Evolutionary conservation across 2,888 invertebrate genomes (phyloP).

Genomic region (Conchocele bisecta): DNA sequence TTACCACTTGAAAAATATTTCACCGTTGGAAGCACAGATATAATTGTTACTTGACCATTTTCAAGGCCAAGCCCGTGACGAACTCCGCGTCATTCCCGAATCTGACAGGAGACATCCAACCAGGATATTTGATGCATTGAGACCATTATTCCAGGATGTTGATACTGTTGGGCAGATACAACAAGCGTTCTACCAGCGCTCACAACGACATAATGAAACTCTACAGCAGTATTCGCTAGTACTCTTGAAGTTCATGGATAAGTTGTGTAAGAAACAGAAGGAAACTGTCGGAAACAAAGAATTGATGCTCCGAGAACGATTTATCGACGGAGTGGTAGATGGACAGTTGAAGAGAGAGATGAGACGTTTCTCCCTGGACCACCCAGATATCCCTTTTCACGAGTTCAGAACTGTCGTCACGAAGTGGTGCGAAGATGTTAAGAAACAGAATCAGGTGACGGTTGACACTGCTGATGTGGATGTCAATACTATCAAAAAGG

Average conservation of each 20-base stretch:
- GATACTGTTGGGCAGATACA: conserved; percentile 32
- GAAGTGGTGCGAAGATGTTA: conserved; percentile 18
- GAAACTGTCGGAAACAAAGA: conserved; percentile 15
- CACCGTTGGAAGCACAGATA: conserved; percentile 4
- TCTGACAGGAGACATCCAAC: conserved; percentile 8
- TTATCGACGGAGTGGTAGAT: conserved; percentile 28
- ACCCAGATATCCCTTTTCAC: conserved; percentile 9
- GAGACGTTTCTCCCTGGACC: conserved; percentile 10
- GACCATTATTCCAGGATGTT: conserved; percentile 14
- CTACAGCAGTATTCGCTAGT: conserved; percentile 29
- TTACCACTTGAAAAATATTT: conserved; percentile 15
- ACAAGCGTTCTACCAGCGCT: conserved; percentile 24
- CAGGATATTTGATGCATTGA: conserved; percentile 17
- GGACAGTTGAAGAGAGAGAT: conserved; percentile 18
- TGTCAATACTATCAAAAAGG: too few species aligned
- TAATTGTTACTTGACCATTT: conserved; percentile 18
- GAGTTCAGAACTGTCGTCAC: conserved; percentile 21
- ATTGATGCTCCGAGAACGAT: conserved; percentile 17
- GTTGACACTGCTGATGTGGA: neutral
- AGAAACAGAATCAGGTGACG: too few species aligned
- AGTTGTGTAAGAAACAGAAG: conserved; percentile 6
- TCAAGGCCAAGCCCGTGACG: conserved; percentile 23
- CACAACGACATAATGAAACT: conserved; percentile 21
- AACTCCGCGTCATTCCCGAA: conserved; percentile 2
- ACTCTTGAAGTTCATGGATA: conserved; percentile 21